phyloP scores from a whole-genome alignment of 2,113 vertebrate genomes.

The Grammomys surdaster region DNA sequence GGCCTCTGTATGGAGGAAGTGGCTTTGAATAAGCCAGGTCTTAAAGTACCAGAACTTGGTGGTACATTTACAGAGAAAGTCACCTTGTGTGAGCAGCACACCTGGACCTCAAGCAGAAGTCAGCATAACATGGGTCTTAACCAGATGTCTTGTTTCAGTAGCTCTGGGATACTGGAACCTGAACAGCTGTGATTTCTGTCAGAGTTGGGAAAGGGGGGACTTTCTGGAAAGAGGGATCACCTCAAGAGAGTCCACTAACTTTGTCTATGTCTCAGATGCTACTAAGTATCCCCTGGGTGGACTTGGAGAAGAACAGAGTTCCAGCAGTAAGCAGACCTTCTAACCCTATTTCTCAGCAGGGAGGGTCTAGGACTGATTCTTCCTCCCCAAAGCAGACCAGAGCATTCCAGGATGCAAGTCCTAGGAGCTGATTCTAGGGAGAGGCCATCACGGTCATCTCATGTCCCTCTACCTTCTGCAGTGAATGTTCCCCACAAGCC shows the following conservation, averaged over 20 bases:
- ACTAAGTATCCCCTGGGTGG: slow-evolving; percentile 16
- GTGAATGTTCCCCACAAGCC: neutral
- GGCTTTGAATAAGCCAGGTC: neutral
- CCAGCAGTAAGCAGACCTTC: neutral
- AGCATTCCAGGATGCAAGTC: neutral
- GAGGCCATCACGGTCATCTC: neutral
- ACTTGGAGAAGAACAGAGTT: neutral
- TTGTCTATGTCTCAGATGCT: neutral
- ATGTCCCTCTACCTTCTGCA: neutral
- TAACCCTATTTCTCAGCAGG: slow-evolving; percentile 4
- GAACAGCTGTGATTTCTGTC: neutral
- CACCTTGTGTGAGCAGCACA: neutral
- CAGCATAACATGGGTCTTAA: neutral
- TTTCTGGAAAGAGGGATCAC: slow-evolving; percentile 66
- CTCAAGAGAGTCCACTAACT: slow-evolving; percentile 57
- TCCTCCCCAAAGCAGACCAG: neutral
- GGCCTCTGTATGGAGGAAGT: neutral
- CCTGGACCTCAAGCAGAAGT: neutral
- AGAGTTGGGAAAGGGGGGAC: slow-evolving; percentile 68
- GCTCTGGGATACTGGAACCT: neutral
- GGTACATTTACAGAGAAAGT: neutral
- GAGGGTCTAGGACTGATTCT: neutral
- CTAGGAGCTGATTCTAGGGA: neutral
- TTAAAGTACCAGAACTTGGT: neutral
- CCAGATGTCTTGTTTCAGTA: neutral